Evolutionary conservation across 2,113 vertebrate genomes (phyloP).

Genomic region (Mesitornis unicolor): DNA sequence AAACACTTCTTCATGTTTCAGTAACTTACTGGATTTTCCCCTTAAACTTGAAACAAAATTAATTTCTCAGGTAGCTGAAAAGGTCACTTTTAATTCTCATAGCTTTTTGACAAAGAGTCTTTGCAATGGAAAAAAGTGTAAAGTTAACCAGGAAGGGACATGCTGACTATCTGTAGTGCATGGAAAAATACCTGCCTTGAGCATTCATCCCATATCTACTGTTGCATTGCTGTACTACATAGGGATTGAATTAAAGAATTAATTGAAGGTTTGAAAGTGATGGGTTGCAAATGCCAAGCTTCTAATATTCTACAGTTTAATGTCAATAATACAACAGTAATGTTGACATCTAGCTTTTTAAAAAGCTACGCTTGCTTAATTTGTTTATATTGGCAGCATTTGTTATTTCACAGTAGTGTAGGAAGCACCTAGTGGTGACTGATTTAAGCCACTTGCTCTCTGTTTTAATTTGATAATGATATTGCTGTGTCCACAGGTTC

Average conservation of each 20-base stretch:
- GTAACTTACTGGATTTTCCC: background rate
- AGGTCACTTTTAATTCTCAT: background rate
- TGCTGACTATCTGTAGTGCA: background rate
- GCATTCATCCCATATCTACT: background rate
- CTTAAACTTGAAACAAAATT: background rate
- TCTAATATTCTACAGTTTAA: background rate
- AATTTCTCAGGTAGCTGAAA: background rate
- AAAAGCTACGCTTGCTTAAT: background rate
- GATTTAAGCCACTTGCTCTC: background rate
- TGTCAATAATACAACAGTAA: background rate
- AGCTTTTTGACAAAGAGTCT: background rate
- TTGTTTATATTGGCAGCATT: background rate
- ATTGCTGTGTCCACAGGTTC: background rate
- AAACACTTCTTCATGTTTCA: background rate
- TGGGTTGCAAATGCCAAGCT: background rate
- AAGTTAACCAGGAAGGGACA: background rate
- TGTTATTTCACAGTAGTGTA: background rate
- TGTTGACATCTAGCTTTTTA: background rate
- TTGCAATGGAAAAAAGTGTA: background rate
- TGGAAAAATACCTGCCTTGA: background rate
- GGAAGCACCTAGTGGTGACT: background rate
- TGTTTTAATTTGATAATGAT: background rate
- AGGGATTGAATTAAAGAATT: background rate
- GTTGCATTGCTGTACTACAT: background rate
- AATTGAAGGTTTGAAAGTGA: background rate